Evolutionary conservation across 1,140 invertebrate genomes (phyloP), one percentile per base, ranked within the genome.

Genomic region (Apocrypta bakeri): DNA sequence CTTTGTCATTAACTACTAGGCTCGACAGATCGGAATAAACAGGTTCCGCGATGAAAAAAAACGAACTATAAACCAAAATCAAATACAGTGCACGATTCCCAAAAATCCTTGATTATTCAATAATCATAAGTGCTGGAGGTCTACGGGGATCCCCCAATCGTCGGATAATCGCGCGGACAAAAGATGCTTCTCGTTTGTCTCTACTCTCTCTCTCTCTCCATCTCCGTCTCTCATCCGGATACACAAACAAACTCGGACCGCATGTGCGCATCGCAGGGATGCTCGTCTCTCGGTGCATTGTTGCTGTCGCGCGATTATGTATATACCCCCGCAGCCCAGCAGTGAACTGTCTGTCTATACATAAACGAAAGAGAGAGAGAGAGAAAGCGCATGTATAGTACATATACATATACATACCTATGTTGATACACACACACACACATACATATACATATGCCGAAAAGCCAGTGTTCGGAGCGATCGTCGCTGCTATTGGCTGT

Each of bases 231-330:
- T 27, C 64, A 66, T 66, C 48, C 42, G n/a, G 33, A 27, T 42
- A 37, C 33, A 68, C 33, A 42, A 37, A 42, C 31, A 77, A 17
- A 25, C 42, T 2, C 25, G 40, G 37, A 79, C 77, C 66, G 77
- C 77, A 79, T 71, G 48, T 79, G 77, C 77, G 77, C 77, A 79
- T 69, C 77, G 66, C n/a, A n/a, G 7, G n/a, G 74, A 12, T 66
- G 63, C 63, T 27, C 24, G 63, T 6, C 11, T 40, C 4, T 72
- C 21, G 33, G 33, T 72, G 7, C 69, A 25, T 40, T 72, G 69
- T 72, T 72, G 8, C 31, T 14, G 63, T 27, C 27, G 69, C 69
- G 69, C 14, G 69, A 27, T 66, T 66, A 66, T 27, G 14, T 66
- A 29, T 29, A 27, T 25, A 24, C 63, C 24, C 63, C 11, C 24